Conservation (phyloP, 1,140 invertebrate genomes). For the Heliconius himera region DNA sequence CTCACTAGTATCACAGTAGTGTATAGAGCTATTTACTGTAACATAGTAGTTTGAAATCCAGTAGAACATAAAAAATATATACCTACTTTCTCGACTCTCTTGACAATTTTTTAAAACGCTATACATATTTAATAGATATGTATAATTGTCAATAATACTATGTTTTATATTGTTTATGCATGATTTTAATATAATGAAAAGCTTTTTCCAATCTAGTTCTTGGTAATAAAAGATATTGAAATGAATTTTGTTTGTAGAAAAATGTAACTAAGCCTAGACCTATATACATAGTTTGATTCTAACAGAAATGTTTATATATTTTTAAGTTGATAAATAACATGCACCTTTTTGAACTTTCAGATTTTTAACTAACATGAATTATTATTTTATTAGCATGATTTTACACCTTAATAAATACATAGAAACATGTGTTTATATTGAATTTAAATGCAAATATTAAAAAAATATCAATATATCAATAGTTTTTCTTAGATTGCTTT, state of each 20-base stretch:
- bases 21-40: neutral
- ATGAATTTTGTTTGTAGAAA: neutral
- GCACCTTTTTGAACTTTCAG: slow-evolving; percentile 35
- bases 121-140: slow-evolving; percentile 33
- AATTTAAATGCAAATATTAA: neutral
- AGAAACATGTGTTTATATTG: neutral
- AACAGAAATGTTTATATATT: neutral
- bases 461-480: no score
- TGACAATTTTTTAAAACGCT: slow-evolving; percentile 44
- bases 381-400: slow-evolving; percentile 38
- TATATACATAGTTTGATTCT: neutral
- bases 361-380: slow-evolving; percentile 39
- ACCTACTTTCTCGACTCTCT: slow-evolving; percentile 38
- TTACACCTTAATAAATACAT: neutral
- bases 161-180: slow-evolving; percentile 44
- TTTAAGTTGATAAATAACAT: slow-evolving; percentile 18
- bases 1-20: slow-evolving; percentile 5
- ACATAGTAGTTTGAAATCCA: neutral
- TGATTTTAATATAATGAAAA: slow-evolving; percentile 43
- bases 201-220: slow-evolving; percentile 39
- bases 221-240: neutral
- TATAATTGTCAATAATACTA: slow-evolving; percentile 45
- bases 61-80: neutral
- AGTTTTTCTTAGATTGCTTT: neutral
- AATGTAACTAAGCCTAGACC: neutral